Percentiles rank a stretch among this genome's conserved stretches.
These are phyloP conservation scores for Pagrus major DNA, from an alignment of 2,113 vertebrate genomes.

Conservation along the genomic window DNA sequence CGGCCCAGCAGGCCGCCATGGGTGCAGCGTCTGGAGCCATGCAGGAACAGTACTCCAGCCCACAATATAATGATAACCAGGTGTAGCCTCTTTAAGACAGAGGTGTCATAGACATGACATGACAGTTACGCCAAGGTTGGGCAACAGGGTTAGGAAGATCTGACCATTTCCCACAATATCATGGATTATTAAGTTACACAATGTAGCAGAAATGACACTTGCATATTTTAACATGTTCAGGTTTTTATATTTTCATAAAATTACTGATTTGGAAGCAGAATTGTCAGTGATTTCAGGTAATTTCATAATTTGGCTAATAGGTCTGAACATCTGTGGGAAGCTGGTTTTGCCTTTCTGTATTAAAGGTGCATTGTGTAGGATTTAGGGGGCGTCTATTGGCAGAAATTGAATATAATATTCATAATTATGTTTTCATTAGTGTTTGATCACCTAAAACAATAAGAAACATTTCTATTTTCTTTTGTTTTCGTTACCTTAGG, in stretches of 20 bases:
- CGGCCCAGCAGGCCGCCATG: conserved; percentile 91
- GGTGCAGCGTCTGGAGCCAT: conserved; percentile 89
- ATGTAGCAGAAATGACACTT: neutral
- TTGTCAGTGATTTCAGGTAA: conserved; percentile 1
- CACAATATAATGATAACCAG: conserved; percentile 74
- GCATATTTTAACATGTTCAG: neutral
- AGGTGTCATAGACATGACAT: conserved; percentile 1
- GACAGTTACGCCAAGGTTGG: conserved; percentile 48
- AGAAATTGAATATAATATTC: no score
- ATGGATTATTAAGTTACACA: neutral
- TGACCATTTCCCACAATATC: neutral
- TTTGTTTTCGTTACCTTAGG: no score
- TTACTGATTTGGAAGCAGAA: neutral
- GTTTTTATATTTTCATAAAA: neutral
- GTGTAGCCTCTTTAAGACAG: conserved; percentile 56
- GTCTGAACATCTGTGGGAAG: conserved; percentile 6
- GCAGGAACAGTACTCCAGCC: conserved; percentile 77
- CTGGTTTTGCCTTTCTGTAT: conserved; percentile 8
- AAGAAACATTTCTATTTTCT: no score
- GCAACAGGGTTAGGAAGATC: neutral
- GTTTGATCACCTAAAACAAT: no score
- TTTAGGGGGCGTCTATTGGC: no score
- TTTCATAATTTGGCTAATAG: conserved; percentile 6
- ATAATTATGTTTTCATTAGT: no score
- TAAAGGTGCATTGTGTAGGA: no score